Conservation (phyloP, 30 jellyfish, hydroid and myxozoan species). For the Turritopsis rubra region DNA sequence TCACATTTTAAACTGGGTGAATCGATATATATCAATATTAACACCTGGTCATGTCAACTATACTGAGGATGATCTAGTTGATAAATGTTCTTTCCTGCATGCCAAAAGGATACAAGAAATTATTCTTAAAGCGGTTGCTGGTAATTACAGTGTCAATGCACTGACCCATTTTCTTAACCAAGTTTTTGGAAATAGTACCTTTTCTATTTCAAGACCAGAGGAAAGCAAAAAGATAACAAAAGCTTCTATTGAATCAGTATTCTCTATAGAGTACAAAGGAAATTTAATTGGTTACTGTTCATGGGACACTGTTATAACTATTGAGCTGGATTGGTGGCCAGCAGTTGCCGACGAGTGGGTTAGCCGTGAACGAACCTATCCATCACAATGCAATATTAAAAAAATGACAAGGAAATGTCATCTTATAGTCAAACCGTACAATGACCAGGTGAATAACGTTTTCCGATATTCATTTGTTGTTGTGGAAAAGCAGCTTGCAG, state of each 20-base stretch:
- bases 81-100: background rate
- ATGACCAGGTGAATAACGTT: background rate
- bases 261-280: background rate
- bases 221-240: background rate
- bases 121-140: background rate
- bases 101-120: background rate
- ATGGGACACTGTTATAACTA: conserved; percentile 5
- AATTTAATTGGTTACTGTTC: background rate
- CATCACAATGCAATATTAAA: background rate
- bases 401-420: background rate
- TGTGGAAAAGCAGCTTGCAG: conserved; percentile 12
- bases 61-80: background rate
- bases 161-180: background rate
- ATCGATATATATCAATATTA: background rate
- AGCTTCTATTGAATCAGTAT: conserved; percentile 12
- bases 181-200: background rate
- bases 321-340: conserved; percentile 26
- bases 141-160: background rate
- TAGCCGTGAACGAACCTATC: conserved; percentile 15
- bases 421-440: conserved; percentile 14
- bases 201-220: background rate
- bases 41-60: background rate
- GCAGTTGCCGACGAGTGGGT: conserved; percentile 15
- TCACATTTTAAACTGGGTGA: background rate
- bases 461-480: conserved; percentile 15